Base-by-base conservation (phyloP, 92 coral and sea anemone species). In the Palythoa grandiflora region DNA sequence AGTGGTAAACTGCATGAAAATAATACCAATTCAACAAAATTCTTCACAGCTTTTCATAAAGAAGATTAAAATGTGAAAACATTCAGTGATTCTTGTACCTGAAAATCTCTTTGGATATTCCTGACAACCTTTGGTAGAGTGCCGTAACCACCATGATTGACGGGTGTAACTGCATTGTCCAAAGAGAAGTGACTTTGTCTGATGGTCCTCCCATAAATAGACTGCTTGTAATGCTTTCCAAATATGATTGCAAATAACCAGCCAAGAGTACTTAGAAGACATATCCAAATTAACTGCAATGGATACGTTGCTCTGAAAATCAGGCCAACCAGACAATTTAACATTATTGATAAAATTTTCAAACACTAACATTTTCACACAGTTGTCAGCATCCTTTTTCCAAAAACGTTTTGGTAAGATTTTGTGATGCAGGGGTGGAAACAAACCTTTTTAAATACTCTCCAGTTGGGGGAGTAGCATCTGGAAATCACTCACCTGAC, bases 101-200 rank as follows among this genome's bases (percentile, higher is more conserved):
- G 89, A 39, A 79, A 86, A 52, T 80, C 51, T 71, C 77, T 70
- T 47, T 92, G 98, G 4, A 91, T 89, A 17, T 78, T 89, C 78
- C 66, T 70, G 19, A 95, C 94, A 40, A 75, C 86, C 66, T 65
- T 91, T 75, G 98, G 98, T 50, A 89, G 83, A 77, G 94, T 84
- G 37, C 98, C 98, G 77, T 9, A 84, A 6, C 94, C 94, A 57
- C 98, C 98, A 91, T 95, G 93, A 83, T 95, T 95, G 28, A 87
- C 65, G 52, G 72, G 73, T 12, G 88, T 70, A 2, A 91, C 75
- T 48, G 73, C 53, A n/a, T 80, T 14, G 77, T 93, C 93, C 53
- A 95, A 91, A 3, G 79, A 16, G 61, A 95, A 95, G 9, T 84
- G 90, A 38, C 89, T 89, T 61, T 60, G 78, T 57, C 89, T 83